phyloP scores from a whole-genome alignment of 2,888 invertebrate species.

The Seira ritae region DNA sequence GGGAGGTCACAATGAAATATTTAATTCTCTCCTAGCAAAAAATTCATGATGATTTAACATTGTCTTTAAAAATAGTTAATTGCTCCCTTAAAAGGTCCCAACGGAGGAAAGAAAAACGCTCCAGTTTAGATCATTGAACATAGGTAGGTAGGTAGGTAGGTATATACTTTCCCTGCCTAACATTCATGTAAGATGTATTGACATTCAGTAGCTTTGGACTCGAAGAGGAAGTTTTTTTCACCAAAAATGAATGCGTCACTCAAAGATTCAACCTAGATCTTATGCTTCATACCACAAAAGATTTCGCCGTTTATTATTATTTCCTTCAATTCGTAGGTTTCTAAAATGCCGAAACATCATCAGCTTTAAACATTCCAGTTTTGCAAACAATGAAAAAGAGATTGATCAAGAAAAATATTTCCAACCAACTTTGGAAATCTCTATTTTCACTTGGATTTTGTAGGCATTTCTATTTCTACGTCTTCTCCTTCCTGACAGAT shows the following conservation, averaged over 20 bases:
- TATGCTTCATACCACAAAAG: not conserved
- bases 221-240: too few relatives aligned
- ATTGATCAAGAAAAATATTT: too few relatives aligned
- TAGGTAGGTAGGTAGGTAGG: too few relatives aligned
- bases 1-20: slow-evolving; percentile 36
- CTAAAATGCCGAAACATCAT: too few relatives aligned
- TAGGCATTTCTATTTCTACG: not conserved
- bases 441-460: not conserved
- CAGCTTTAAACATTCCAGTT: too few relatives aligned
- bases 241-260: slow-evolving; percentile 18
- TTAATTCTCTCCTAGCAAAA: too few relatives aligned
- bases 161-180: too few relatives aligned
- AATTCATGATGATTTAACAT: slow-evolving; percentile 33
- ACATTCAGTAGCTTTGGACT: too few relatives aligned
- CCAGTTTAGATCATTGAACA: not conserved
- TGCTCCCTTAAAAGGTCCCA: not conserved
- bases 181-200: too few relatives aligned
- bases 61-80: slow-evolving; percentile 40
- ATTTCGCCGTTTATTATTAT: too few relatives aligned
- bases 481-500: slow-evolving; percentile 63
- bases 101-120: not conserved
- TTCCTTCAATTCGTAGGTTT: too few relatives aligned
- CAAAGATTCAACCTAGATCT: slow-evolving; percentile 17
- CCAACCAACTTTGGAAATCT: slow-evolving; percentile 4
- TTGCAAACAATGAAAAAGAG: too few relatives aligned